Evolutionary conservation across 2,797 vertebrate species (phyloP).

Genomic region (Balearica regulorum): DNA sequence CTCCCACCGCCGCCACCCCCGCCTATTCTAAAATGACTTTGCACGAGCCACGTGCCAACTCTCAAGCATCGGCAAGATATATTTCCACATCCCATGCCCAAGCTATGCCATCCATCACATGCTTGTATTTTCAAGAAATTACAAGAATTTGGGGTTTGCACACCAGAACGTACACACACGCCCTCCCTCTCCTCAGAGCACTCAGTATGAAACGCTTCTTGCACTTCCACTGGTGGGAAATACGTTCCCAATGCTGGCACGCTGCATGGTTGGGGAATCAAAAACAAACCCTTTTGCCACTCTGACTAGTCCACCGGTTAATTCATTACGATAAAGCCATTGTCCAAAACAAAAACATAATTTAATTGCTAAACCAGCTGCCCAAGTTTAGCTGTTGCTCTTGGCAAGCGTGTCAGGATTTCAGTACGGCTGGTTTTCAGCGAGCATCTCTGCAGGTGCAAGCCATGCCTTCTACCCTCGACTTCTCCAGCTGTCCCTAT

Average conservation of each 20-base stretch:
- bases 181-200: background rate
- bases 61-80: background rate
- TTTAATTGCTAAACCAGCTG: conserved; percentile 51
- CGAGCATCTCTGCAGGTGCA: background rate
- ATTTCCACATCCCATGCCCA: background rate
- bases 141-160: background rate
- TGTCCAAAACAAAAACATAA: conserved; percentile 43
- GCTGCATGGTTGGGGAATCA: background rate
- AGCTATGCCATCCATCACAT: background rate
- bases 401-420: background rate
- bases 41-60: background rate
- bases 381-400: background rate
- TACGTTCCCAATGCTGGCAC: fast-evolving
- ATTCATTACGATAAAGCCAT: conserved; percentile 16
- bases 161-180: background rate
- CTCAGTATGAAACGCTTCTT: background rate
- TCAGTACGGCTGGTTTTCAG: background rate
- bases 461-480: background rate
- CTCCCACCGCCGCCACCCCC: background rate
- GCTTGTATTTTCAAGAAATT: background rate
- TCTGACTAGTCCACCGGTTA: background rate
- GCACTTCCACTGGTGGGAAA: background rate
- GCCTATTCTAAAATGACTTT: conserved; percentile 1
- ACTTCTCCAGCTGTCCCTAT: background rate
- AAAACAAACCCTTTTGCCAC: conserved; percentile 5